These are phyloP conservation scores for Arizona elegans DNA, from an alignment of 2,113 vertebrate genomes.

Conservation along the genomic window DNA sequence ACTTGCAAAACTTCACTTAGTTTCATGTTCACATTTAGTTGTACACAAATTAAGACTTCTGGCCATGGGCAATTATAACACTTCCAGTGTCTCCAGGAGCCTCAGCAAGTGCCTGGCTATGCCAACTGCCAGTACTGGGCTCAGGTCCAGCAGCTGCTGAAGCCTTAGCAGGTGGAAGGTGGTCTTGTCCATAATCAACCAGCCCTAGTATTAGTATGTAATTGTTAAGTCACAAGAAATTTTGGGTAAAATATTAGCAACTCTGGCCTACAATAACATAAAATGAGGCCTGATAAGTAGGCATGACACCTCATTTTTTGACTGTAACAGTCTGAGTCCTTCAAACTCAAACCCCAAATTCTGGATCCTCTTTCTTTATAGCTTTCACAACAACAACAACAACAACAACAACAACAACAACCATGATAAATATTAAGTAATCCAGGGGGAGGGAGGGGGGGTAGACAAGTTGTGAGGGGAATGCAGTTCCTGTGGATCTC, in stretches of 20 bases:
- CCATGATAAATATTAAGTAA: background rate
- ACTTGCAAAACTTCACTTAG: background rate
- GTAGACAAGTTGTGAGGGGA: background rate
- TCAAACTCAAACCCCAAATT: background rate
- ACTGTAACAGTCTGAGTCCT: background rate
- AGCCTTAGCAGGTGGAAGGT: background rate
- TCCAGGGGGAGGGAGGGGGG: rapidly evolving
- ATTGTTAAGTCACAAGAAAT: background rate
- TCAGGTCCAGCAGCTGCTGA: background rate
- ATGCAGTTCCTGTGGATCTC: background rate
- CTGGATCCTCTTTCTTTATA: background rate
- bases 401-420: background rate
- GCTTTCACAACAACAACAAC: background rate
- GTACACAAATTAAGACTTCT: too few relatives aligned
- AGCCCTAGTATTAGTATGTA: background rate
- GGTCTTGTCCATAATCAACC: background rate
- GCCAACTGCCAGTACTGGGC: background rate
- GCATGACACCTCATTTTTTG: background rate
- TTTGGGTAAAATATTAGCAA: background rate
- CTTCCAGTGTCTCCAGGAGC: background rate
- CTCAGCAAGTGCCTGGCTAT: background rate
- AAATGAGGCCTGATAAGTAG: background rate
- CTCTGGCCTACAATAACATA: background rate
- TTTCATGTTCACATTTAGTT: background rate
- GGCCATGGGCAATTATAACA: background rate